Base-by-base conservation (phyloP, 2,888 invertebrate species). In the Phlogophora meticulosa region DNA sequence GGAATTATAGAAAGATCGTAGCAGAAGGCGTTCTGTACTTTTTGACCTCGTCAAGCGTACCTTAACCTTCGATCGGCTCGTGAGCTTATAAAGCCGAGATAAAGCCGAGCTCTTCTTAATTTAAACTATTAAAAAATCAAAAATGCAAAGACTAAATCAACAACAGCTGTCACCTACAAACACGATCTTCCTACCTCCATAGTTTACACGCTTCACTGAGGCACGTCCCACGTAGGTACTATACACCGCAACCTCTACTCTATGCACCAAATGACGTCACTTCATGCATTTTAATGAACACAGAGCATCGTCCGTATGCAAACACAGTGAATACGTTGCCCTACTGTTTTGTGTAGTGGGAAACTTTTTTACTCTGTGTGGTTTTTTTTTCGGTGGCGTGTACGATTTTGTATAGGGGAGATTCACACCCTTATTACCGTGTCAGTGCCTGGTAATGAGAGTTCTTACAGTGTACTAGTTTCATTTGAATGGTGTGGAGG, bases 221-320 rank as follows among this genome's bases (percentile, higher is more conserved):
- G 11, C 24, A 34, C 24, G 38, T 22, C 11, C 55, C n/a, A 80
- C 78, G 68, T 82, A 85, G 75, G 83, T 55, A 74, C 56, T 67
- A 67, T 56, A 76, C 64, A 48, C 17, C 59, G 48, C 60, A 53
- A 22, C 28, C 11, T 43, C 51, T 73, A 73, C 61, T 85, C 83
- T 82, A 24, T 84, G 78, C 32, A 40, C 32, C 20, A 34, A 62
- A 64, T 75, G 80, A 83, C 85, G 85, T 83, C 86, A 87, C 83
- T 89, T 90, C 93, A 92, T 93, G 90, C 92, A 94, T 94, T 94
- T 93, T 93, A 93, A 93, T 93, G 93, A 93, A 89, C 78, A 81
- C 75, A 77, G 84, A 84, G 81, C 87, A 86, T 82, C 82, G 86
- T 80, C 81, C 87, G 83, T 88, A 89, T 90, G 88, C 86, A 86